These are phyloP conservation scores for Microctonus aethiopoides DNA, from an alignment of 2,888 invertebrate genomes.

Conservation along the genomic window DNA sequence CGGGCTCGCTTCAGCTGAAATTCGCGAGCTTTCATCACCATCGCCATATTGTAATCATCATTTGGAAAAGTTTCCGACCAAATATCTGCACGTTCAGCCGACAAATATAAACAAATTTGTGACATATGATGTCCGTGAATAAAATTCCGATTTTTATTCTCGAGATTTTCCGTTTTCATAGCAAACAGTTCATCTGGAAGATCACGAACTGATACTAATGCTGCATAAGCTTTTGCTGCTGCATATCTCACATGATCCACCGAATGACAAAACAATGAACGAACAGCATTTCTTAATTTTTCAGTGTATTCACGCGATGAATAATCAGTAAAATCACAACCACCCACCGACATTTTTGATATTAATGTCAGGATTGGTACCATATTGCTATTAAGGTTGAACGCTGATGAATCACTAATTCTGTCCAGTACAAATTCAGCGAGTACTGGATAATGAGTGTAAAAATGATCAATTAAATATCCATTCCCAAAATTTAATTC, in stretches of 20 bases:
- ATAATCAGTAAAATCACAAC: conserved; percentile 53
- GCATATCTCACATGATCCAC: conserved; percentile 55
- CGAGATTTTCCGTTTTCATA: conserved; percentile 36
- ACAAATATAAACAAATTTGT: conserved; percentile 40
- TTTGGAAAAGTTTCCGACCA: background rate
- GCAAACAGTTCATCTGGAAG: conserved; percentile 43
- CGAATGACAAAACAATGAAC: conserved; percentile 48
- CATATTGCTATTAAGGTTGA: conserved; percentile 45
- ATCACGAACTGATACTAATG: conserved; percentile 48
- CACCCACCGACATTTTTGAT: conserved; percentile 62
- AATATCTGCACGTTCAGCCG: background rate
- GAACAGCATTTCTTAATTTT: conserved; percentile 41
- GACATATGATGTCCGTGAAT: conserved; percentile 55
- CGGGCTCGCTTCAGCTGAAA: background rate
- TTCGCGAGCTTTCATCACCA: background rate
- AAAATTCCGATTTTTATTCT: conserved; percentile 45
- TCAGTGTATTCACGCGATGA: conserved; percentile 42
- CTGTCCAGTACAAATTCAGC: conserved; percentile 57
- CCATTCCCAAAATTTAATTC: conserved; percentile 60
- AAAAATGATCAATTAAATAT: conserved; percentile 67
- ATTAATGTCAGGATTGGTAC: conserved; percentile 65
- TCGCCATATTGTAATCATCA: background rate
- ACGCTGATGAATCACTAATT: conserved; percentile 47
- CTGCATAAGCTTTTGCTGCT: conserved; percentile 60
- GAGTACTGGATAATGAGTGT: conserved; percentile 67